These are phyloP conservation scores for Cosmia pyralina DNA, from an alignment of 2,888 invertebrate genomes.

Conservation along the genomic window DNA sequence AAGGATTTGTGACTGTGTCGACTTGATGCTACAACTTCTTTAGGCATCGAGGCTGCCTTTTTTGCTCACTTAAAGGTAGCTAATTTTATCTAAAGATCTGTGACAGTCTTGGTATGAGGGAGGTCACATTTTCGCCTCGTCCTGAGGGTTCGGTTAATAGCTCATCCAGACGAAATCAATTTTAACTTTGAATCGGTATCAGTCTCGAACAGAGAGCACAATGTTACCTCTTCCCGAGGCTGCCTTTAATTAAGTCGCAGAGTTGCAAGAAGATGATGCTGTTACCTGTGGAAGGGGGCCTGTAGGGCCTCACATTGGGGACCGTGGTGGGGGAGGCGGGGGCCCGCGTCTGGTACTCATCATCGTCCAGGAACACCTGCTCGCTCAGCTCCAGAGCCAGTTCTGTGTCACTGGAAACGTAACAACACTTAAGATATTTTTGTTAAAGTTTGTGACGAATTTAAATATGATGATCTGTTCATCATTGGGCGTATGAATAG, in stretches of 20 bases:
- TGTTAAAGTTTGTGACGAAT: too few relatives aligned
- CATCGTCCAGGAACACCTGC: conserved; percentile 92
- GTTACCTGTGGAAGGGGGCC: conserved; percentile 93
- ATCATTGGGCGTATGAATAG: too few relatives aligned
- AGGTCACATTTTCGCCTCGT: not conserved
- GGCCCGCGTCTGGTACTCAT: conserved; percentile 88
- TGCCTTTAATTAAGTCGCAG: not conserved
- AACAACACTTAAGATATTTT: not conserved
- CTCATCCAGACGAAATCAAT: not conserved
- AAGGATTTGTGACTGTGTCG: too few relatives aligned
- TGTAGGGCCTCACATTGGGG: conserved; percentile 92
- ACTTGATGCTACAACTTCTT: not conserved
- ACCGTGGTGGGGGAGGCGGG: conserved; percentile 94
- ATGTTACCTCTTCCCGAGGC: not conserved
- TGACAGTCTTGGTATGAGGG: too few relatives aligned
- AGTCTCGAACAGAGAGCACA: not conserved
- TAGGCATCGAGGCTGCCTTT: not conserved
- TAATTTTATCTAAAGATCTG: not conserved
- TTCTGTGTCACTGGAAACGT: conserved; percentile 88
- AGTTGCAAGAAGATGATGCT: conserved; percentile 36
- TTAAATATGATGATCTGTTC: too few relatives aligned
- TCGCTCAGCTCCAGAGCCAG: conserved; percentile 91
- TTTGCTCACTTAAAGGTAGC: not conserved
- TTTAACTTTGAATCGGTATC: not conserved
- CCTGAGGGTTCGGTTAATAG: not conserved